Conservation (phyloP, 2,113 vertebrate species). For the Zosterops lateralis region DNA sequence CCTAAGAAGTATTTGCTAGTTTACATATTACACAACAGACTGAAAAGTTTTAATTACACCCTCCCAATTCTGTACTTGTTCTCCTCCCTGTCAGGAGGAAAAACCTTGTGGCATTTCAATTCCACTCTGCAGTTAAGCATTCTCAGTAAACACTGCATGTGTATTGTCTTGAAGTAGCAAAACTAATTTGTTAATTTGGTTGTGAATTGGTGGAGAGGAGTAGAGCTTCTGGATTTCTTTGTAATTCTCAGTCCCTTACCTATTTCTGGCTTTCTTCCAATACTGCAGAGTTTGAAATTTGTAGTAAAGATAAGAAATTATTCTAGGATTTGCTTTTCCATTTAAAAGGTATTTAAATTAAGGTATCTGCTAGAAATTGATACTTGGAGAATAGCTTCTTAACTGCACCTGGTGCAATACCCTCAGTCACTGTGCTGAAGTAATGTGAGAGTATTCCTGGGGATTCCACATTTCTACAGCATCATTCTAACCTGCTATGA, state of each 20-base stretch:
- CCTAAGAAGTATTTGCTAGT: background rate
- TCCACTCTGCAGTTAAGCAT: background rate
- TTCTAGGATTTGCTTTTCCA: background rate
- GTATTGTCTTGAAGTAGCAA: background rate
- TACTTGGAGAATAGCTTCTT: background rate
- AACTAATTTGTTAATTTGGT: background rate
- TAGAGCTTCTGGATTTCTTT: background rate
- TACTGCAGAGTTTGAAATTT: background rate
- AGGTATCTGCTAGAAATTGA: background rate
- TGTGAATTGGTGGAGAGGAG: background rate
- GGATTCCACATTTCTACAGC: background rate
- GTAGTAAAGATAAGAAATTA: background rate
- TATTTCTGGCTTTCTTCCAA: background rate
- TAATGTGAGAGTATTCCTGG: background rate
- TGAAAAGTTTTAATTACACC: background rate
- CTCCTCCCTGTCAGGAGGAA: background rate
- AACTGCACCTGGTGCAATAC: background rate
- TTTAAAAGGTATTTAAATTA: background rate
- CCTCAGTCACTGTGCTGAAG: background rate
- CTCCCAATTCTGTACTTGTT: background rate
- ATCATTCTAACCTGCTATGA: background rate
- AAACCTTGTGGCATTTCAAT: background rate
- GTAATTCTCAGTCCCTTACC: background rate
- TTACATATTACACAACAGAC: background rate
- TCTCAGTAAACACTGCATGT: background rate